phyloP scores from a whole-genome alignment of 2,888 invertebrate species.

The Aspidiotus rigidus region DNA sequence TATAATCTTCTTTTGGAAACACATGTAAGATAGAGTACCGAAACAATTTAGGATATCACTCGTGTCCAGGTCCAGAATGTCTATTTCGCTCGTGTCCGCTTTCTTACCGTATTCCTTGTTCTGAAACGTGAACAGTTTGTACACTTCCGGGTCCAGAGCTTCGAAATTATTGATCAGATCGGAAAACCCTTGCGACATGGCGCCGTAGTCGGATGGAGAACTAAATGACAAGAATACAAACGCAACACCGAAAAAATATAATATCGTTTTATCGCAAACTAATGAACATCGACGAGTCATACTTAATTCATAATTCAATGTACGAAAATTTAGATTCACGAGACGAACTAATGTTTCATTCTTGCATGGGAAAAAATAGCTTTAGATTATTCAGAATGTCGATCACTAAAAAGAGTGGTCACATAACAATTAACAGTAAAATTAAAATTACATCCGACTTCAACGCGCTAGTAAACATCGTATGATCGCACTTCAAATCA shows the following conservation, averaged over 20 bases:
- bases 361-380: no score
- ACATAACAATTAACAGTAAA: no score
- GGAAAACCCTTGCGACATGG: slow-evolving; percentile 16
- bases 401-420: no score
- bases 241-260: background rate
- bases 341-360: no score
- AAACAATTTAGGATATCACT: slow-evolving; percentile 31
- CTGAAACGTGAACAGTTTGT: slow-evolving; percentile 20
- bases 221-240: slow-evolving; percentile 6
- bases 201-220: background rate
- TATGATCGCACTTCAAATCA: no score
- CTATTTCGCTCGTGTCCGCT: slow-evolving; percentile 21
- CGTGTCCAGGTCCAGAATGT: slow-evolving; percentile 28
- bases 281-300: slow-evolving; percentile 15
- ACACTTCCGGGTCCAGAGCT: slow-evolving; percentile 29
- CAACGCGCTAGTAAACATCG: no score
- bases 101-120: slow-evolving; percentile 10
- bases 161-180: slow-evolving; percentile 30
- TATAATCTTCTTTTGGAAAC: slow-evolving; percentile 51
- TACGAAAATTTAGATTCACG: no score
- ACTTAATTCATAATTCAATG: slow-evolving; percentile 23
- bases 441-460: no score
- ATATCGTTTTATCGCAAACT: background rate
- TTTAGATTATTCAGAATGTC: no score
- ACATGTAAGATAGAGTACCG: slow-evolving; percentile 42